These are phyloP conservation scores for Eueremaeus valkanovi DNA, from an alignment of 2,888 invertebrate species.

Conservation along the genomic window DNA sequence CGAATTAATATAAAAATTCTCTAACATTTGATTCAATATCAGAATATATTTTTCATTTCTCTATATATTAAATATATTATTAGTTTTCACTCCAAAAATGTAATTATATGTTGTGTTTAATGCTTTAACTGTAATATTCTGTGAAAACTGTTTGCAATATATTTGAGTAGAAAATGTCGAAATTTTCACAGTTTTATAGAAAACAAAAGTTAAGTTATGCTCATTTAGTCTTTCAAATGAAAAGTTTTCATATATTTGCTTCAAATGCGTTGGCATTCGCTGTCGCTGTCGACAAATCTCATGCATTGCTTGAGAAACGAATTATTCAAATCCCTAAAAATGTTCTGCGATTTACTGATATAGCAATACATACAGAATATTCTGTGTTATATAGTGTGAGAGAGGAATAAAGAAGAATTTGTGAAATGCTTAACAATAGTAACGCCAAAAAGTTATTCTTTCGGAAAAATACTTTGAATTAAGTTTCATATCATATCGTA, in stretches of 20 bases:
- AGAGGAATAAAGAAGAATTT: slow-evolving; percentile 6
- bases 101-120: background rate
- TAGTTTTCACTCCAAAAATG: background rate
- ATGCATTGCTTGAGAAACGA: slow-evolving; percentile 11
- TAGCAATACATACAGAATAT: background rate
- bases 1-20: background rate
- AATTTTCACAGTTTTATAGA: background rate
- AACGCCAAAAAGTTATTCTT: slow-evolving; percentile 27
- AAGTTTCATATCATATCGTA: slow-evolving; percentile 8
- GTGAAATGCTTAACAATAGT: slow-evolving; percentile 20
- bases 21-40: background rate
- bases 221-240: background rate
- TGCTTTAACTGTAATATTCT: background rate
- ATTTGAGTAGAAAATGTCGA: background rate
- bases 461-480: slow-evolving; percentile 29
- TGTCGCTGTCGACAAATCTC: background rate
- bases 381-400: background rate
- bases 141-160: background rate
- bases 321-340: background rate
- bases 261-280: background rate
- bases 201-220: background rate
- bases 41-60: background rate
- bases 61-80: background rate
- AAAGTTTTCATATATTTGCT: background rate
- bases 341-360: slow-evolving; percentile 22